Conservation (phyloP, 2,888 invertebrate species). For the Tethea ocularis region DNA sequence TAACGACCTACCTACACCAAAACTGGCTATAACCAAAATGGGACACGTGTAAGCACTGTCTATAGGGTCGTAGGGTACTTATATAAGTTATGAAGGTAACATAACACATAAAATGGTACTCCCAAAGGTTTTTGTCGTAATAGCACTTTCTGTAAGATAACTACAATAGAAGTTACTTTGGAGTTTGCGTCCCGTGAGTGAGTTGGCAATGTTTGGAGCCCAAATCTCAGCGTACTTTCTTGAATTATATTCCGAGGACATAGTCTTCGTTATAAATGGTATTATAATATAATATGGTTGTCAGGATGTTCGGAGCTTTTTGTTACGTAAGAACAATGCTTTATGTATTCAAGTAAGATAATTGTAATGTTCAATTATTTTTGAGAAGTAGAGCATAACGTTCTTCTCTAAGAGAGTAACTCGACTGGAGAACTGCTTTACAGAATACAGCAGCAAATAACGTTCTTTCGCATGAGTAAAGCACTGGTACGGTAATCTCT, state of each 20-base stretch:
- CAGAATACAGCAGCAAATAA: too few relatives aligned
- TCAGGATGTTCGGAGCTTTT: background rate
- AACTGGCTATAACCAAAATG: background rate
- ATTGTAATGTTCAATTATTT: too few relatives aligned
- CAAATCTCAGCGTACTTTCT: background rate
- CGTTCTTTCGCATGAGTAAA: too few relatives aligned
- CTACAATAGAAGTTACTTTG: conserved; percentile 12
- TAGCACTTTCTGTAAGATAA: conserved; percentile 16
- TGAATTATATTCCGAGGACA: background rate
- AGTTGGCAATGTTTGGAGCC: background rate
- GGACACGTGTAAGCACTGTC: background rate
- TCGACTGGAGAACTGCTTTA: too few relatives aligned
- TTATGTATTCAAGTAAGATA: too few relatives aligned
- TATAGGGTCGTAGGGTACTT: background rate
- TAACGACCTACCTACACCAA: background rate
- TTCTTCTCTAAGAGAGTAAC: too few relatives aligned
- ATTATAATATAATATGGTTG: background rate
- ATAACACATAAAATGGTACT: conserved; percentile 7
- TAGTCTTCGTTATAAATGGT: background rate
- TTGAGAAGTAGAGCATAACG: too few relatives aligned
- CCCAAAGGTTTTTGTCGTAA: conserved; percentile 9
- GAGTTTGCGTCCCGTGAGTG: conserved; percentile 7
- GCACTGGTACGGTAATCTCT: too few relatives aligned
- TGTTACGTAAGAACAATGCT: background rate
- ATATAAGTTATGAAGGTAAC: conserved; percentile 10